Conservation (phyloP, 2,113 vertebrate species). For the Pelusios castaneus region DNA sequence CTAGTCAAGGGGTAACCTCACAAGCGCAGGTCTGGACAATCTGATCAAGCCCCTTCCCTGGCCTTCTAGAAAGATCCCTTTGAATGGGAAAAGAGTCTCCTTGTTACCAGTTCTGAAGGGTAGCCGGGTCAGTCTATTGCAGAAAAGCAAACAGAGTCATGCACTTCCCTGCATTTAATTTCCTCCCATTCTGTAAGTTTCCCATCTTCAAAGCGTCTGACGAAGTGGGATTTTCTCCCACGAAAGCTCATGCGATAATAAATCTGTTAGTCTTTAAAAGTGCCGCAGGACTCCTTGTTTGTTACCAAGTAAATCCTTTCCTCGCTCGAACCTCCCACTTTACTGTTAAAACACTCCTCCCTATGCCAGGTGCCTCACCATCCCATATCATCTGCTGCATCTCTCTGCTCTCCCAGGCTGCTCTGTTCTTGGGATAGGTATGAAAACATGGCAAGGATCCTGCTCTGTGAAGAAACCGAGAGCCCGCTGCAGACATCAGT, state of each 20-base stretch:
- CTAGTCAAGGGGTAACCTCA: not conserved
- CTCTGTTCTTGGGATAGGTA: not conserved
- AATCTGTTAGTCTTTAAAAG: no score
- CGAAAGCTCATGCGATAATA: no score
- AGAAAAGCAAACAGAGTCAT: no score
- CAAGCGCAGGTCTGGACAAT: not conserved
- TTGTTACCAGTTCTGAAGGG: no score
- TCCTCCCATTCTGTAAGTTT: no score
- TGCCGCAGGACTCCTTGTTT: no score
- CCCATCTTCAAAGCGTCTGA: no score
- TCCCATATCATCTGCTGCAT: not conserved
- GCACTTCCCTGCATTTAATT: no score
- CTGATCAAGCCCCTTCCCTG: not conserved
- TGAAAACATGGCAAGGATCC: not conserved
- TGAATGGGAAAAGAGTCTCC: not conserved
- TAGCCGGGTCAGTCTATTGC: no score
- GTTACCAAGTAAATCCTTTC: not conserved
- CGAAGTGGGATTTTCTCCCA: no score
- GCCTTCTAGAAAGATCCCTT: not conserved
- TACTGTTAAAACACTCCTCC: not conserved
- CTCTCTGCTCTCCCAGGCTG: not conserved
- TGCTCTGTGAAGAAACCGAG: not conserved
- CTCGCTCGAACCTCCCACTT: not conserved
- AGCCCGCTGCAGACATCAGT: not conserved
- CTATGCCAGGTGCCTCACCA: not conserved